A percentile compares a stretch with the other conserved stretches of the same genome.
Evolutionary conservation across 2,113 vertebrate genomes (phyloP).

Genomic region (Oxyura jamaicensis): DNA sequence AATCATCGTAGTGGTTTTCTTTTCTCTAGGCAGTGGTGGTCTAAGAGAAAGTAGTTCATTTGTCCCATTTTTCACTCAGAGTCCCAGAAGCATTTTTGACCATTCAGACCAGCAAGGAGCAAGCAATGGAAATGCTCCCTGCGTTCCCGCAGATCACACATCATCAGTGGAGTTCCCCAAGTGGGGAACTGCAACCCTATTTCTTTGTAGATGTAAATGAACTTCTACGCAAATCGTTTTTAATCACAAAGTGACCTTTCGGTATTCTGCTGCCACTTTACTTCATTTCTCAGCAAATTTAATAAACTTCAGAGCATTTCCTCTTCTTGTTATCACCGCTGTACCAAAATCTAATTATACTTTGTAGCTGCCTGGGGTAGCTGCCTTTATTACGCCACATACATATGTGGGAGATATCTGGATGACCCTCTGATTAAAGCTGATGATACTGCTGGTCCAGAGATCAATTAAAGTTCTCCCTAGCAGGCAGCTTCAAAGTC

Average conservation of each 20-base stretch:
- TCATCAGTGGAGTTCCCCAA: neutral
- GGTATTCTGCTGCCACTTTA: neutral
- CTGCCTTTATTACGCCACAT: neutral
- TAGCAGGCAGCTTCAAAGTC: neutral
- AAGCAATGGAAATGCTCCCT: neutral
- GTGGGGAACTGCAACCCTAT: neutral
- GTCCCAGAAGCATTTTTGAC: neutral
- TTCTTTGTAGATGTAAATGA: neutral
- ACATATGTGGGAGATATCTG: neutral
- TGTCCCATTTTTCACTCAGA: neutral
- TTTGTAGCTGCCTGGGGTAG: neutral
- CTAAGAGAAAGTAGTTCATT: neutral
- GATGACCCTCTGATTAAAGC: neutral
- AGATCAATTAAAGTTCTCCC: neutral
- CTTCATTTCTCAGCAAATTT: neutral
- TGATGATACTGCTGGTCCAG: neutral
- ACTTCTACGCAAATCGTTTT: neutral
- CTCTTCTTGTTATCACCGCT: neutral
- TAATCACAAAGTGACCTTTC: neutral
- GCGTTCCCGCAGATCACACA: accelerated
- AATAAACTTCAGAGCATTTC: neutral
- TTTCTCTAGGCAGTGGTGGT: neutral
- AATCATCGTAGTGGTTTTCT: neutral
- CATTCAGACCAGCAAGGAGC: neutral
- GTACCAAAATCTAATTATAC: neutral